Conservation (phyloP, 2,113 vertebrate species). For the Daubentonia madagascariensis region DNA sequence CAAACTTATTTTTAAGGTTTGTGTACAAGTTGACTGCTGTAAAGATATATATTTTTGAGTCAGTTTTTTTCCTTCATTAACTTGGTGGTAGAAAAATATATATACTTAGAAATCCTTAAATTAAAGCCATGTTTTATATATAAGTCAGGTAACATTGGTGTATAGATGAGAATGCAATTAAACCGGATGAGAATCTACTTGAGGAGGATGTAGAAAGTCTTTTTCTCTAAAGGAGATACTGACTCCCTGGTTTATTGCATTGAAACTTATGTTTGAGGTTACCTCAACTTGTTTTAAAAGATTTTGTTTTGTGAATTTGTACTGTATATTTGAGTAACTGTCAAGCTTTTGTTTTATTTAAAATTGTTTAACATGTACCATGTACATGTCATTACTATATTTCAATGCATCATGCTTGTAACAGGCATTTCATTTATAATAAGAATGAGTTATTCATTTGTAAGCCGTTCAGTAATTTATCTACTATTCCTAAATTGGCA, state of each 20-base stretch:
- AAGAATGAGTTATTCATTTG: conserved; percentile 85
- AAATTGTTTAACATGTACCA: conserved; percentile 90
- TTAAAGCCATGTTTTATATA: conserved; percentile 89
- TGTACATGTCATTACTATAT: conserved; percentile 90
- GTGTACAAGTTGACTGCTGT: conserved; percentile 82
- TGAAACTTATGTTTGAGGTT: conserved; percentile 86
- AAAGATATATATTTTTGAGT: conserved; percentile 87
- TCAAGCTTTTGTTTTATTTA: conserved; percentile 86
- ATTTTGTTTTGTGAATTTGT: conserved; percentile 85
- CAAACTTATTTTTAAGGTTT: conserved; percentile 79
- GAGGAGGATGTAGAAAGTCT: conserved; percentile 65
- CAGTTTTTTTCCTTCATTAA: conserved; percentile 83
- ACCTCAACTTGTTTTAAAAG: conserved; percentile 87
- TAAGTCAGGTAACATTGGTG: conserved; percentile 85
- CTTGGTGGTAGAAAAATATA: conserved; percentile 84
- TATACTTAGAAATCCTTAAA: conserved; percentile 84
- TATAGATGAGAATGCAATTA: conserved; percentile 83
- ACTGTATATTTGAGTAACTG: conserved; percentile 90
- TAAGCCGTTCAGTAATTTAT: conserved; percentile 84
- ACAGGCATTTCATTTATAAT: conserved; percentile 88
- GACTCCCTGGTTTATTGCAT: conserved; percentile 86
- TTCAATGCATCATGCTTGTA: conserved; percentile 91
- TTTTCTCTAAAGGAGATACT: conserved; percentile 79
- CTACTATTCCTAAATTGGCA: conserved; percentile 85
- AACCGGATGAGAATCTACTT: conserved; percentile 81